A percentile compares a stretch with the other conserved stretches of the same genome.
Evolutionary conservation across 1,140 invertebrate genomes (phyloP).

Genomic region (Diachasmimorpha longicaudata): DNA sequence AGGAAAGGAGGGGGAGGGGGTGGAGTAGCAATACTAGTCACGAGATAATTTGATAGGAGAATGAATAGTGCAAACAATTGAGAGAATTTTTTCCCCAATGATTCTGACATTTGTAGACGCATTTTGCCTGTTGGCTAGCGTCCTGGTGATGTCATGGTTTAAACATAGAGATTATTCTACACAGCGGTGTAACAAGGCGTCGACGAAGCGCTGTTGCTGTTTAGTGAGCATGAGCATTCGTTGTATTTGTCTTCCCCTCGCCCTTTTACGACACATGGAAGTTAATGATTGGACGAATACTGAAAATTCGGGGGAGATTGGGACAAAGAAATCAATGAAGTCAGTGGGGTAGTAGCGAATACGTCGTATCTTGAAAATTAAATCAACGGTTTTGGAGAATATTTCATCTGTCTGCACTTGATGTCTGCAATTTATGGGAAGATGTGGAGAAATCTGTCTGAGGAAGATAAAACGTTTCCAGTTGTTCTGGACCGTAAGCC

Average conservation of each 20-base stretch:
- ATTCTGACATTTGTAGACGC: constrained; percentile 1
- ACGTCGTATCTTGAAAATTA: no score
- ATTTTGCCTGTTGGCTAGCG: constrained; percentile 28
- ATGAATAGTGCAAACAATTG: not conserved
- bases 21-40: not conserved
- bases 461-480: no score
- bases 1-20: no score
- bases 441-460: no score
- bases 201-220: not conserved
- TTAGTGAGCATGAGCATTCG: not conserved
- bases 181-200: constrained; percentile 19
- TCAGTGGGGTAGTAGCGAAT: no score
- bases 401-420: no score
- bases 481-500: no score
- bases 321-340: no score
- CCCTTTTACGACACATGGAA: not conserved
- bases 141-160: constrained; percentile 50
- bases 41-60: not conserved
- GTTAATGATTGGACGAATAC: no score
- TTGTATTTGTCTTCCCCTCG: not conserved
- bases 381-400: no score
- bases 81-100: not conserved
- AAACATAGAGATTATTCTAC: constrained; percentile 51
- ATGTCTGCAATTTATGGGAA: no score
- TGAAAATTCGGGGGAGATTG: no score